A percentile compares a stretch with the other conserved stretches of the same genome.
phyloP scores from a whole-genome alignment of 2,113 vertebrate genomes.

The Alexandromys fortis region DNA sequence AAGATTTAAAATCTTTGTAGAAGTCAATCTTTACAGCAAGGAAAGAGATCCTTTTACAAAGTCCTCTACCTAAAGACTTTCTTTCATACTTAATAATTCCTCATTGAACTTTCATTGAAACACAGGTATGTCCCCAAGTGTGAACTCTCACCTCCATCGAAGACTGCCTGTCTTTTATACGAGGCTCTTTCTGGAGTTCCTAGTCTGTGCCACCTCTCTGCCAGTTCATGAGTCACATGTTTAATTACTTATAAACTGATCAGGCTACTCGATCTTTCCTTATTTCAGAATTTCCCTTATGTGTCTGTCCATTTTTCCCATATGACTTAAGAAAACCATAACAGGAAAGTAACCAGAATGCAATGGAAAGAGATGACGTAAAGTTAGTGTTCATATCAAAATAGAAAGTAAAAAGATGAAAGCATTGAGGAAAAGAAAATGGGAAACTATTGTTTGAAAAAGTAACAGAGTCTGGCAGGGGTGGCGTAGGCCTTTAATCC shows the following conservation, averaged over 20 bases:
- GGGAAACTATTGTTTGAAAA: neutral
- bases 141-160: too few species aligned
- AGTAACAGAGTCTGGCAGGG: neutral
- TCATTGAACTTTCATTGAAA: neutral
- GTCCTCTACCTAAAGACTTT: neutral
- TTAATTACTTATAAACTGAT: neutral
- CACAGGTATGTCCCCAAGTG: neutral
- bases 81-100: neutral
- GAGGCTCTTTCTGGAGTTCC: neutral
- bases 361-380: neutral
- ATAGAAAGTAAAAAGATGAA: neutral
- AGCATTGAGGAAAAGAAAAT: neutral
- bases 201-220: neutral
- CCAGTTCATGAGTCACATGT: neutral
- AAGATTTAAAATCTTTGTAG: neutral
- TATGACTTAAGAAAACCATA: neutral
- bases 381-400: neutral
- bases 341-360: neutral
- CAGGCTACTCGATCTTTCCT: neutral
- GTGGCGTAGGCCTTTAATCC: too few species aligned
- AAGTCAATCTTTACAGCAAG: neutral
- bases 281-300: neutral
- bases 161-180: rapidly evolving
- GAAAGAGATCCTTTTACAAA: neutral
- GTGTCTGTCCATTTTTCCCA: neutral